Evolutionary conservation across 2,797 vertebrate species (phyloP).

Genomic region (Peromyscus aztecus): DNA sequence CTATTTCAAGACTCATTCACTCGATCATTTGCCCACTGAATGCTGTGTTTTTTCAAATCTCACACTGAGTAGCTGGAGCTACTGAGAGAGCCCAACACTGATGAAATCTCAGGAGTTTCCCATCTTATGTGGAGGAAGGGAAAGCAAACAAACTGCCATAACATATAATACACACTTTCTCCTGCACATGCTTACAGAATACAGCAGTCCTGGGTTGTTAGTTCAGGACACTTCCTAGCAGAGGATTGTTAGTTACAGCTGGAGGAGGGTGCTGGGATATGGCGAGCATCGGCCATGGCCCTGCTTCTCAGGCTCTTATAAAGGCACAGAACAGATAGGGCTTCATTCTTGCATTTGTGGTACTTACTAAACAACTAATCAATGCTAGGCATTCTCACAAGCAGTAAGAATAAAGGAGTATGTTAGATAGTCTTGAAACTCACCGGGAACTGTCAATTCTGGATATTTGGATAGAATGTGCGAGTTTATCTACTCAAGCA

Average conservation of each 20-base stretch:
- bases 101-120: not conserved
- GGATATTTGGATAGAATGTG: constrained; percentile 9
- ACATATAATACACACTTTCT: not conserved
- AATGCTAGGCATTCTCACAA: not conserved
- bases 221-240: not conserved
- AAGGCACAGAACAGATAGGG: not conserved
- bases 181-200: not conserved
- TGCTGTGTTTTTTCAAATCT: not conserved
- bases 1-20: not conserved
- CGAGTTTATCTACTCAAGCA: not conserved
- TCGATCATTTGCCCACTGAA: not conserved
- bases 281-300: not conserved
- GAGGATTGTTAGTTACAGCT: not conserved
- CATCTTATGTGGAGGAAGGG: not conserved
- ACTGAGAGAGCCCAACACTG: not conserved
- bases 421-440: not conserved
- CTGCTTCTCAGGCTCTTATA: not conserved
- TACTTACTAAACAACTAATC: not conserved
- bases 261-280: not conserved
- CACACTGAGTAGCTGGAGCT: not conserved
- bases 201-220: not conserved
- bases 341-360: not conserved
- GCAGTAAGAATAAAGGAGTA: not conserved
- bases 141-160: not conserved
- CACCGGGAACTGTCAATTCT: not conserved